Evolutionary conservation across 2,888 invertebrate genomes (phyloP).

Genomic region (Meloe dianella): DNA sequence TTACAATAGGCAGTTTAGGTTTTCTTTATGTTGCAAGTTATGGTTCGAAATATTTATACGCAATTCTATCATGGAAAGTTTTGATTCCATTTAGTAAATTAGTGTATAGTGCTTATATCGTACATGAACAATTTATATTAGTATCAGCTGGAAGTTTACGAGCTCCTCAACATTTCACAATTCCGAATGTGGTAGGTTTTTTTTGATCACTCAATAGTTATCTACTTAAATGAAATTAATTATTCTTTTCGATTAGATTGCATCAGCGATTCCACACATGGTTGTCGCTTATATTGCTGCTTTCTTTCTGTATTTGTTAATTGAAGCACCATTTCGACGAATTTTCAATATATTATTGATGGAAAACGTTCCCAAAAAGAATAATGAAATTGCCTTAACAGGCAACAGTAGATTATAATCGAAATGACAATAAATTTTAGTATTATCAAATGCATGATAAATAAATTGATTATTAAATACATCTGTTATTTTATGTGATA

Average conservation of each 20-base stretch:
- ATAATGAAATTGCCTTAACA: neutral
- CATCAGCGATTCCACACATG: constrained; percentile 60
- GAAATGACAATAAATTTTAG: no score
- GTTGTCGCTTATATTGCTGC: constrained; percentile 60
- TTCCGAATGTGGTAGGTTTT: constrained; percentile 55
- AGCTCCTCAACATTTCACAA: constrained; percentile 58
- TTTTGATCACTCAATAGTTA: neutral
- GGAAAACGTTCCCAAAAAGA: neutral
- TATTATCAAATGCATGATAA: no score
- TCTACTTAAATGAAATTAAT: neutral
- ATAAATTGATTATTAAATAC: neutral
- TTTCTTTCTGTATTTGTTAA: constrained; percentile 61
- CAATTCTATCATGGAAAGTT: constrained; percentile 65
- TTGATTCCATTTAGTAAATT: constrained; percentile 67
- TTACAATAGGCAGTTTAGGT: constrained; percentile 62
- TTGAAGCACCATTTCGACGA: constrained; percentile 65
- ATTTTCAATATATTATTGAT: constrained; percentile 53
- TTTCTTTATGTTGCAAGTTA: constrained; percentile 63
- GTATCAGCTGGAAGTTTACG: constrained; percentile 62
- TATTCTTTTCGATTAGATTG: constrained; percentile 55
- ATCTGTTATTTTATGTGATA: neutral
- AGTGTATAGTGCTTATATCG: constrained; percentile 66
- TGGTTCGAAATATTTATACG: constrained; percentile 56
- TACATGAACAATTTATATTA: constrained; percentile 63
- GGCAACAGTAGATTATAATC: neutral